A percentile compares a stretch with the other conserved stretches of the same genome.
Conservation (phyloP, 53 echinoderm and acorn worm species). For the Patiria pectinifera region DNA sequence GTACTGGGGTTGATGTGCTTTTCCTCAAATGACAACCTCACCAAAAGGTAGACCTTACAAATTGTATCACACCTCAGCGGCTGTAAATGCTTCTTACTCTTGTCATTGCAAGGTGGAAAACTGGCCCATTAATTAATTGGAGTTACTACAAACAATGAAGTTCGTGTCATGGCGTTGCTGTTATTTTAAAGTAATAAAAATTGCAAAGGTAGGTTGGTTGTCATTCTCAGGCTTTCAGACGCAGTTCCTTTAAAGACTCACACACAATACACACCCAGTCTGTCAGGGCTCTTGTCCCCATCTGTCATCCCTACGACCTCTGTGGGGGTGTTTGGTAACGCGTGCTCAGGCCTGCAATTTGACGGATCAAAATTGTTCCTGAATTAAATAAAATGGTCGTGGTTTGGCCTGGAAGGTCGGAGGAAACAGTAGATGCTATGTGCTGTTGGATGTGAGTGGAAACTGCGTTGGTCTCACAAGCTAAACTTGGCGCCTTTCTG, state of each 20-base stretch:
- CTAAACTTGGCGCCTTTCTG: not conserved
- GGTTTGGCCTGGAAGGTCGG: conserved; percentile 8
- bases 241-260: not conserved
- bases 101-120: too few species aligned
- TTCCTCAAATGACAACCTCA: too few species aligned
- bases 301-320: conserved; percentile 45
- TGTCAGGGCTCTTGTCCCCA: not conserved
- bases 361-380: conserved; percentile 31
- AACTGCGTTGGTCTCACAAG: not conserved
- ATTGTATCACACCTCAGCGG: too few species aligned
- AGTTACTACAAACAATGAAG: too few species aligned
- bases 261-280: not conserved
- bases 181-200: too few species aligned
- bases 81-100: too few species aligned
- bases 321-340: conserved; percentile 21
- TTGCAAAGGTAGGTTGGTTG: too few species aligned
- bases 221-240: not conserved
- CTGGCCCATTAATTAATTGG: too few species aligned
- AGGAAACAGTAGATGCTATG: conserved; percentile 22
- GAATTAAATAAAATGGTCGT: not conserved
- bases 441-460: not conserved
- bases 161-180: too few species aligned
- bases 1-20: too few species aligned
- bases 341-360: conserved; percentile 15
- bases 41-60: too few species aligned